Percentiles rank a stretch among this genome's conserved stretches.
Conservation (phyloP, 2,113 vertebrate genomes). For the Pogona vitticeps region DNA sequence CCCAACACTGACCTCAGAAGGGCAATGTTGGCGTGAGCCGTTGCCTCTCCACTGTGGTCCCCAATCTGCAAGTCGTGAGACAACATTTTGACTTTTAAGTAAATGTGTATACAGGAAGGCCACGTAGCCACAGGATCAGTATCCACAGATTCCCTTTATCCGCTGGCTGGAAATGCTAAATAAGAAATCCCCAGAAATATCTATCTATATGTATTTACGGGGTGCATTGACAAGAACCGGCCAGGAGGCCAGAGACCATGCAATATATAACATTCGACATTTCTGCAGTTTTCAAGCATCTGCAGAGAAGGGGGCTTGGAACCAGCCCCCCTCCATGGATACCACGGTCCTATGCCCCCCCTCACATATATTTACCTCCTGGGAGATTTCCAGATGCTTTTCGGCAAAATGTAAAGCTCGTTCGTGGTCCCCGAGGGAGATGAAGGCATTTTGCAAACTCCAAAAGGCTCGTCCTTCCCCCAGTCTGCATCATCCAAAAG, state of each 20-base stretch:
- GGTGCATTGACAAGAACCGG: no score
- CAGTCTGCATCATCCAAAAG: constrained; percentile 80
- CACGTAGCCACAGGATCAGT: no score
- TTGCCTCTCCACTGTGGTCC: constrained; percentile 89
- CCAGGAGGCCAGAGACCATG: background rate
- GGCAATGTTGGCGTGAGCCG: constrained; percentile 85
- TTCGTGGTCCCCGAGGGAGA: constrained; percentile 89
- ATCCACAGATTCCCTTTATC: no score
- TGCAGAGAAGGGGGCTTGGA: no score
- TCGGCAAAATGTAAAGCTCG: constrained; percentile 90
- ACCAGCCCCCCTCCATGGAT: no score
- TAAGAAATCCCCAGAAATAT: background rate
- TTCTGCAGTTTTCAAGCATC: no score
- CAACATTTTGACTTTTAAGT: no score
- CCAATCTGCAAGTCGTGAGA: constrained; percentile 82
- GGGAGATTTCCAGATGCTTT: constrained; percentile 94
- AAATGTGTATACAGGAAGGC: no score
- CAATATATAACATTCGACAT: no score
- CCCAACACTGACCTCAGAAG: constrained; percentile 87
- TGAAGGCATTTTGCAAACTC: constrained; percentile 94
- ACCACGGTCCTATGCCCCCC: no score
- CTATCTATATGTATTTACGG: background rate
- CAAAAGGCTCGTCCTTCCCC: constrained; percentile 96
- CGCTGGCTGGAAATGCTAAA: background rate
- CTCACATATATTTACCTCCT: constrained; percentile 78